A percentile compares a stretch with the other conserved stretches of the same genome.
Conservation (phyloP, 2,888 invertebrate genomes). For the Hypomecis atomaria region DNA sequence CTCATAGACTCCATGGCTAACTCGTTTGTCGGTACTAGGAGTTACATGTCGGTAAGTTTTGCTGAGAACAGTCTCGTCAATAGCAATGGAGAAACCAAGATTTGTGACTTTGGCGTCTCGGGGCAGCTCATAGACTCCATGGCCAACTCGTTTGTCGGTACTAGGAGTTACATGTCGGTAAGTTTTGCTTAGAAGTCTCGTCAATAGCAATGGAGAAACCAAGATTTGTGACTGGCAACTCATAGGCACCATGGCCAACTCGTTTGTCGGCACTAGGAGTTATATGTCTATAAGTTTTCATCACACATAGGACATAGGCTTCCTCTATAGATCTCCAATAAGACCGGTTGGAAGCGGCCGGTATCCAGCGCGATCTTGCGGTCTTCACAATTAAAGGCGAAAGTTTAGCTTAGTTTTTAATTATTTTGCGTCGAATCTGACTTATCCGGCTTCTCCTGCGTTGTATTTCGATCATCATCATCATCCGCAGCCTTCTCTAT, state of each 20-base stretch:
- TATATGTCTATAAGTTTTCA: constrained; percentile 99
- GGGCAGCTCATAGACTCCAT: constrained; percentile 99
- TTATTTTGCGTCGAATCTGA: too few relatives aligned
- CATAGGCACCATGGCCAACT: constrained; percentile 99
- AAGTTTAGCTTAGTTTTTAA: too few relatives aligned
- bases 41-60: constrained; percentile 99
- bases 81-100: constrained; percentile 99
- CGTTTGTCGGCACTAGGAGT: constrained; percentile 99
- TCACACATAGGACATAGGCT: too few relatives aligned
- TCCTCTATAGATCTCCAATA: too few relatives aligned
- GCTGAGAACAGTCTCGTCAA: constrained; percentile 99
- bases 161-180: constrained; percentile 99
- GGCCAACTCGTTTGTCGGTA: constrained; percentile 99
- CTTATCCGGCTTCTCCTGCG: too few relatives aligned
- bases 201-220: constrained; percentile 99
- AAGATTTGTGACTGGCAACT: constrained; percentile 99
- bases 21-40: constrained; percentile 99
- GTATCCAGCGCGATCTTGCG: too few relatives aligned
- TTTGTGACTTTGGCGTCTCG: constrained; percentile 99
- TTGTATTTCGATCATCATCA: too few relatives aligned
- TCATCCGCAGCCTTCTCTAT: too few relatives aligned
- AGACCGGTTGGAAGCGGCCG: too few relatives aligned
- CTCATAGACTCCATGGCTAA: constrained; percentile 99
- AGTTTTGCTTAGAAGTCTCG: too few relatives aligned
- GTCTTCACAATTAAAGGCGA: too few relatives aligned